A percentile compares a stretch with the other conserved stretches of the same genome.
These are phyloP conservation scores for Drosophila kambysellisi DNA, from an alignment of 2,888 invertebrate genomes.

Conservation along the genomic window DNA sequence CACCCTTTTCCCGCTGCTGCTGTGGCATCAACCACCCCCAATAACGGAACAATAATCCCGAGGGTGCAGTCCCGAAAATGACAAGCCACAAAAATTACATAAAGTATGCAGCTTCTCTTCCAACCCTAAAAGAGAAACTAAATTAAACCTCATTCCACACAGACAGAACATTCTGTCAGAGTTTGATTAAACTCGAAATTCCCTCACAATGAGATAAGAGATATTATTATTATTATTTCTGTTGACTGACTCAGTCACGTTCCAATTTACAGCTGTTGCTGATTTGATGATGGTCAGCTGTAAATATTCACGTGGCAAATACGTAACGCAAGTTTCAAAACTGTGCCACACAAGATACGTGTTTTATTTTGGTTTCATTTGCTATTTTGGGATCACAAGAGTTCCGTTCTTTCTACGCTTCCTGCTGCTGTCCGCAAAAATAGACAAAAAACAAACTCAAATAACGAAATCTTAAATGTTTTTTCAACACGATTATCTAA, in stretches of 20 bases:
- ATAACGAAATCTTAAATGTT: constrained; percentile 26
- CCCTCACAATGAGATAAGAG: neutral
- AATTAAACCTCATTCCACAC: neutral
- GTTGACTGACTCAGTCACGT: constrained; percentile 9
- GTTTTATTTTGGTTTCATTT: constrained; percentile 11
- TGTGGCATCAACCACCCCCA: constrained; percentile 5
- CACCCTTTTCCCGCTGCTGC: neutral
- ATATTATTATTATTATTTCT: neutral
- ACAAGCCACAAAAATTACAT: constrained; percentile 6
- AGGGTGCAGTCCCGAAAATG: constrained; percentile 13
- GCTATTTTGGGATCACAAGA: constrained; percentile 43
- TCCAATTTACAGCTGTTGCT: constrained; percentile 6
- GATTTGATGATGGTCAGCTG: constrained; percentile 11
- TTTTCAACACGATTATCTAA: constrained; percentile 41
- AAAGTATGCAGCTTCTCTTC: constrained; percentile 2
- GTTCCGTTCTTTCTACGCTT: constrained; percentile 34
- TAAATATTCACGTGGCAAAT: neutral
- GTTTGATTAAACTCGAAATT: constrained; percentile 18
- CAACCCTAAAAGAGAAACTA: constrained; percentile 13
- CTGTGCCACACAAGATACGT: constrained; percentile 14
- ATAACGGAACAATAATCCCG: neutral
- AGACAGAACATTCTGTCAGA: neutral
- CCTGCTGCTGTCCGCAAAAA: constrained; percentile 9
- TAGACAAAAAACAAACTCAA: constrained; percentile 21
- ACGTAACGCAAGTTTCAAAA: neutral